Evolutionary conservation across 2,113 vertebrate genomes (phyloP).

Genomic region (Peromyscus californicus): DNA sequence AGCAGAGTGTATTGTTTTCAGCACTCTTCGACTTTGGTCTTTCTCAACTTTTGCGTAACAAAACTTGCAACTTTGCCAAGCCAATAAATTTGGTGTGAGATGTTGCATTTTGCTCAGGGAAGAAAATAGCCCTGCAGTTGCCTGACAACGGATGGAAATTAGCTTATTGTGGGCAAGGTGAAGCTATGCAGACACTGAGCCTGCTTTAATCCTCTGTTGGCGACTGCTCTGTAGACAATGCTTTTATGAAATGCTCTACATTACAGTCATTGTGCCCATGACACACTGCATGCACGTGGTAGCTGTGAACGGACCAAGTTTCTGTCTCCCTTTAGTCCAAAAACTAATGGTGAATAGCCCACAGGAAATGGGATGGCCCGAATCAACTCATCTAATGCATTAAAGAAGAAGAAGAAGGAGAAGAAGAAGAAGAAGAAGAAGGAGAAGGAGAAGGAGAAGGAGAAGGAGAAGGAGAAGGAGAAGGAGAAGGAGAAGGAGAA

Average conservation of each 20-base stretch:
- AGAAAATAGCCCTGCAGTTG: not conserved
- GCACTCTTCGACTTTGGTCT: slow-evolving; percentile 56
- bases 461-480: not conserved
- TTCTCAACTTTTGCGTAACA: slow-evolving; percentile 76
- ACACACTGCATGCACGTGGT: not conserved
- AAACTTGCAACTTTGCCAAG: slow-evolving; percentile 74
- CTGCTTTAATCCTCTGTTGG: not conserved
- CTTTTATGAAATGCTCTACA: not conserved
- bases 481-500: no score
- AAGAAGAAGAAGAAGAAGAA: no score
- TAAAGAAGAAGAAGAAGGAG: not conserved
- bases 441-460: no score
- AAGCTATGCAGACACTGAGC: not conserved
- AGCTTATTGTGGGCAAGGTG: not conserved
- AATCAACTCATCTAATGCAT: not conserved
- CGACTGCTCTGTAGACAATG: not conserved
- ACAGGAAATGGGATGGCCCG: not conserved
- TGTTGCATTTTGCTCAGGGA: slow-evolving; percentile 63
- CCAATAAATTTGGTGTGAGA: slow-evolving; percentile 59
- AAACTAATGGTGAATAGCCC: not conserved
- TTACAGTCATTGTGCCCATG: not conserved
- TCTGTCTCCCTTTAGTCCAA: not conserved
- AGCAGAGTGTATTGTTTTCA: slow-evolving; percentile 76
- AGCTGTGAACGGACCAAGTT: no score
- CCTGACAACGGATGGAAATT: not conserved